Evolutionary conservation across 2,888 invertebrate species (phyloP), one percentile per base, ranked within the genome.

Genomic region (Netelia virgata): DNA sequence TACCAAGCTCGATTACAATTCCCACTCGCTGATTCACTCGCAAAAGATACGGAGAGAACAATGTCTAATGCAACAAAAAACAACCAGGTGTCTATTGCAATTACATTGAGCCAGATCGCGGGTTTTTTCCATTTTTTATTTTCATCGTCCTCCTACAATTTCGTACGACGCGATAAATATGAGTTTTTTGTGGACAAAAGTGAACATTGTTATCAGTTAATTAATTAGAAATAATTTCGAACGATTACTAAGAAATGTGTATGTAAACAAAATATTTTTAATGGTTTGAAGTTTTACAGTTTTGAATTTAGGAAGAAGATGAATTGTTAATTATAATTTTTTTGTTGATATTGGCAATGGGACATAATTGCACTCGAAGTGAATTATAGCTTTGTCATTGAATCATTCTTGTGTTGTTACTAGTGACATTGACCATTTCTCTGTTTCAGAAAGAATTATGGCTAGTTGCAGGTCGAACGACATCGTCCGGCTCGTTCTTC

Each of bases 351-450:
- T 3, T 36, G n/a, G 41, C 53, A 55, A 18, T 14, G 18, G 10
- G 11, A 11, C n/a, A 18, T 2, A 55, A 50, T 28, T 74, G 16
- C 28, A 53, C 53, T 64, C 14, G 11, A 20, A 9, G 9, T 18
- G 55, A 8, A 50, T 20, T n/a, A 1, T 55, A 36, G 18, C 41
- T 63, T 53, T 36, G 50, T 64, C 14, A 20, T 1, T 9, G 3
- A 20, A 23, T 23, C 20, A 18, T 50, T 43, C 10, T 57, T 59
- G 20, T 59, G 57, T 64, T 61, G 11, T 70, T 36, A 64, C 47
- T 50, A 57, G 59, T 74, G 75, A 79, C 83, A 70, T 74, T 79
- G 83, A 18, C 11, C 41, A 61, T 50, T 50, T 75, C 23, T 43
- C 76, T 55, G 16, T 68, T 2, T 20, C 70, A 75, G 50, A 43